Percentiles rank a stretch among this genome's conserved stretches.
These are phyloP conservation scores for Elephantulus edwardii DNA, from an alignment of 2,113 vertebrate genomes.

Conservation along the genomic window DNA sequence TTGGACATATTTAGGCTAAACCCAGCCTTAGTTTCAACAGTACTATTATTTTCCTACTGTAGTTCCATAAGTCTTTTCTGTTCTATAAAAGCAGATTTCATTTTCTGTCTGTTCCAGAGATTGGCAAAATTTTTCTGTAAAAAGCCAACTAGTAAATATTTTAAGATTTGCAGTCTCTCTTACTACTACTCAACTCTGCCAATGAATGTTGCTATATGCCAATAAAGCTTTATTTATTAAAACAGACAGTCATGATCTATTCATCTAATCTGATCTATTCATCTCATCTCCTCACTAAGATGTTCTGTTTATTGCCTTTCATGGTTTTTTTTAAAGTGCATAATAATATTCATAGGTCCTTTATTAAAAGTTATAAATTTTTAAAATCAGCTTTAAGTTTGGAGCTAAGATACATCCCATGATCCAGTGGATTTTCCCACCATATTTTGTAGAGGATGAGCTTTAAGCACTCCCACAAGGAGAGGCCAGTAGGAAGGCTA, in stretches of 20 bases:
- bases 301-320: background rate
- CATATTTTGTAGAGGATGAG: background rate
- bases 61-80: background rate
- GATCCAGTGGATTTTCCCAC: background rate
- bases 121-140: background rate
- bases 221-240: background rate
- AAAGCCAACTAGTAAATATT: background rate
- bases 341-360: background rate
- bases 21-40: background rate
- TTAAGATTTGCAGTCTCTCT: background rate
- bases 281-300: background rate
- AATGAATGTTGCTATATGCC: background rate
- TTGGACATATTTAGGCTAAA: slow-evolving; percentile 57
- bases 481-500: background rate
- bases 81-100: slow-evolving; percentile 32
- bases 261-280: background rate
- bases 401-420: background rate
- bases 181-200: background rate
- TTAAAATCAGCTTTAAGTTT: slow-evolving; percentile 32
- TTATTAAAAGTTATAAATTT: slow-evolving; percentile 13
- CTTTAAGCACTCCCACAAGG: background rate
- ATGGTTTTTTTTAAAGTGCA: slow-evolving; percentile 18
- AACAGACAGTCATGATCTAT: background rate
- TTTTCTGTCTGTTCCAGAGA: slow-evolving; percentile 8
- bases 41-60: slow-evolving; percentile 43